These are phyloP conservation scores for Paramormyrops kingsleyae DNA, from an alignment of 2,113 vertebrate species.

Conservation along the genomic window DNA sequence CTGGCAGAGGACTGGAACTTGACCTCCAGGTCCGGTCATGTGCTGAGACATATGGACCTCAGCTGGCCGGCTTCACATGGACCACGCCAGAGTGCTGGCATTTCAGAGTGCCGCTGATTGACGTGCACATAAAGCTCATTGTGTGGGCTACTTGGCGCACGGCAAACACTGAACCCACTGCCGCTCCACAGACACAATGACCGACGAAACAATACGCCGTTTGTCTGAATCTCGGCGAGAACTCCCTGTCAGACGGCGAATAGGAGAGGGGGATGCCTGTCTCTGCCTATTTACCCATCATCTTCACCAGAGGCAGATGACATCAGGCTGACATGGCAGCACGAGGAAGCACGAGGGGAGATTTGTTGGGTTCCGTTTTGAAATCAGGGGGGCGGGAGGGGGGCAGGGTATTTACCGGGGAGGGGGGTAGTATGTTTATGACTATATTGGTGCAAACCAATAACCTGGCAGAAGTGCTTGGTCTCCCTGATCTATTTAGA, in stretches of 20 bases:
- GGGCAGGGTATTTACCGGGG: background rate
- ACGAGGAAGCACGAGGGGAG: background rate
- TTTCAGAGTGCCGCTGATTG: constrained; percentile 42
- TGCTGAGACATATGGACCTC: constrained; percentile 28
- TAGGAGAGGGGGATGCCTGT: constrained; percentile 12
- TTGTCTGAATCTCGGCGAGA: constrained; percentile 36
- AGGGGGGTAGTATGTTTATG: background rate
- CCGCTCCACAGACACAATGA: constrained; percentile 33
- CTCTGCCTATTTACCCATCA: constrained; percentile 26
- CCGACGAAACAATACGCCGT: constrained; percentile 31
- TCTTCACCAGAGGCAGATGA: constrained; percentile 19
- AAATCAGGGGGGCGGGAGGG: background rate
- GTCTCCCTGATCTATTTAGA: constrained; percentile 11
- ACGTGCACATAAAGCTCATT: constrained; percentile 30
- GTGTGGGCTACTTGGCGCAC: constrained; percentile 4
- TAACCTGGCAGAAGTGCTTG: background rate
- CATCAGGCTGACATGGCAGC: constrained; percentile 25
- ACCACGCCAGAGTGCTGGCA: constrained; percentile 13
- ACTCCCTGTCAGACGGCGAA: constrained; percentile 25
- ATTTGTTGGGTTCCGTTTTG: background rate
- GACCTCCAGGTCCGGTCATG: background rate
- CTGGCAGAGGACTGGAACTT: background rate
- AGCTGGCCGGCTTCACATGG: constrained; percentile 20
- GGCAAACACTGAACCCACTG: constrained; percentile 30
- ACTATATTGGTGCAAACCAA: background rate